phyloP scores from a whole-genome alignment of 2,888 invertebrate genomes.

The Drosophila anomelani region DNA sequence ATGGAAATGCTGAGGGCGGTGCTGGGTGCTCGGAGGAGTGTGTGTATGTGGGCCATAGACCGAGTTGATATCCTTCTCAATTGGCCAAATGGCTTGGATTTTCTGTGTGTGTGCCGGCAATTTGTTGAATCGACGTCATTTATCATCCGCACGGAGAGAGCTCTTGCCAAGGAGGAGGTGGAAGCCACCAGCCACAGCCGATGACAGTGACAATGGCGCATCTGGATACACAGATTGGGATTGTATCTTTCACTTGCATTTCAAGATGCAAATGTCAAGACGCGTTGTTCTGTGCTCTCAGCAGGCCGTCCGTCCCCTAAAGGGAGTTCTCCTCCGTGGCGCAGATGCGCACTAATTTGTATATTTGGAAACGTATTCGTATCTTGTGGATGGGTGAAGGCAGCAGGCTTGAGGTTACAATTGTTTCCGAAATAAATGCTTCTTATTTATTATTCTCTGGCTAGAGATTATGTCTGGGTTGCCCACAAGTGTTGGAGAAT shows the following conservation, averaged over 20 bases:
- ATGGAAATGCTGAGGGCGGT: conserved; percentile 21
- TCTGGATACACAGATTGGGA: conserved; percentile 75
- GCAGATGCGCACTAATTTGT: conserved; percentile 55
- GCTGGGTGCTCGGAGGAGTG: conserved; percentile 2
- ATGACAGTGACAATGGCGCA: conserved; percentile 60
- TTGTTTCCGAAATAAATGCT: conserved; percentile 13
- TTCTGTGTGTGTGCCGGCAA: conserved; percentile 71
- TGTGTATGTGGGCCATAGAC: conserved; percentile 26
- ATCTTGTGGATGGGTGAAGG: conserved; percentile 17
- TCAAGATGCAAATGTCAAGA: conserved; percentile 81
- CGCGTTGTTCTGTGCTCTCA: conserved; percentile 48
- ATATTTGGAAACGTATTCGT: conserved; percentile 19
- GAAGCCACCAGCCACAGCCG: conserved; percentile 42
- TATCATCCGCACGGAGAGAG: conserved; percentile 76
- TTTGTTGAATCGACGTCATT: conserved; percentile 80
- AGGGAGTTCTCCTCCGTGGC: conserved; percentile 24
- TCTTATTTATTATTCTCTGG: conserved; percentile 21
- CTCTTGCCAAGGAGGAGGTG: conserved; percentile 23
- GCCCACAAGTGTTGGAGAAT: background rate
- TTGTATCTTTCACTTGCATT: conserved; percentile 83
- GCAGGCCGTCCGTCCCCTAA: conserved; percentile 4
- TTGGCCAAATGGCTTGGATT: conserved; percentile 67
- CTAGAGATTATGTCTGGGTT: conserved; percentile 5
- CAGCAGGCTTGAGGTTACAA: conserved; percentile 12
- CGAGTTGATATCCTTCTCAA: conserved; percentile 81